A percentile compares a stretch with the other conserved stretches of the same genome.
Conservation (phyloP, 1,140 invertebrate species). For the Pollicipes pollicipes region DNA sequence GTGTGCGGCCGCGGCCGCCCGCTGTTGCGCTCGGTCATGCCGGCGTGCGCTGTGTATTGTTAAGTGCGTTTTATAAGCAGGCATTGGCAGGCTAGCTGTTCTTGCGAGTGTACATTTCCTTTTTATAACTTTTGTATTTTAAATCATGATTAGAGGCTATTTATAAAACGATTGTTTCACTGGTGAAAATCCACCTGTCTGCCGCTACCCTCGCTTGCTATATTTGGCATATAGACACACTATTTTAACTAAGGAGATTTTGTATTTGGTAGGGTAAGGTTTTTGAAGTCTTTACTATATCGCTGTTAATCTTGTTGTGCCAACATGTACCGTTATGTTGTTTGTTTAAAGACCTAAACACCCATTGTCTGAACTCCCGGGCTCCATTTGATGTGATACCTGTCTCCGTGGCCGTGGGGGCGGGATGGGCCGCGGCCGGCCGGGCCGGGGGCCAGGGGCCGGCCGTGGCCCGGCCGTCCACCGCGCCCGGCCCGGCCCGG, state of each 20-base stretch:
- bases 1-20: no score
- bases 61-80: background rate
- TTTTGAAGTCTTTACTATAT: background rate
- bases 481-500: no score
- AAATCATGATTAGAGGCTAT: slow-evolving; percentile 2
- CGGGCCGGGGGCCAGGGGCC: background rate
- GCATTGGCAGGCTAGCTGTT: background rate
- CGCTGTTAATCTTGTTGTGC: slow-evolving; percentile 1
- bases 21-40: no score
- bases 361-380: background rate
- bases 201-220: background rate
- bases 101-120: background rate
- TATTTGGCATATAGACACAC: background rate
- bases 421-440: no score
- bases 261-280: slow-evolving; percentile 1
- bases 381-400: background rate
- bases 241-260: background rate
- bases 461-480: no score
- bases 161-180: background rate
- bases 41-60: background rate
- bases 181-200: background rate
- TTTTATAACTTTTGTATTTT: slow-evolving; percentile 2
- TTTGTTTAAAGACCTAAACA: background rate
- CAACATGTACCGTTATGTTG: slow-evolving; percentile 1
- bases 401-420: background rate